Conservation (phyloP, 2,113 vertebrate species). For the Mystacornis crossleyi region DNA sequence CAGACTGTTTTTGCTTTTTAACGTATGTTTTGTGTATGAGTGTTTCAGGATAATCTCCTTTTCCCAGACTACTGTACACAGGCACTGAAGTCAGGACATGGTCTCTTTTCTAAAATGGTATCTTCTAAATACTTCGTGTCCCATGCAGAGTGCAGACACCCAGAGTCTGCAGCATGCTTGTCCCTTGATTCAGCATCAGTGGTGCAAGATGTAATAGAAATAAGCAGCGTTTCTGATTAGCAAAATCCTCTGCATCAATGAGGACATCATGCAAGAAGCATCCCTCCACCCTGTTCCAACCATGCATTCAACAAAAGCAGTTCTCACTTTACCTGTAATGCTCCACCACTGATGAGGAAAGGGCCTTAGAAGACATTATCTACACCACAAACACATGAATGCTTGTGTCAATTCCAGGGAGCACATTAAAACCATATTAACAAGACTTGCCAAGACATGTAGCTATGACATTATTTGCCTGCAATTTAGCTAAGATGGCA, state of each 20-base stretch:
- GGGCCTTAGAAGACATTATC: conserved; percentile 88
- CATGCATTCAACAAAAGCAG: conserved; percentile 76
- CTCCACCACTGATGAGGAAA: conserved; percentile 83
- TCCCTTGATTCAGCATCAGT: conserved; percentile 32
- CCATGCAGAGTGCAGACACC: conserved; percentile 61
- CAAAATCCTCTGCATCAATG: conserved; percentile 42
- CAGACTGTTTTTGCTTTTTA: not conserved
- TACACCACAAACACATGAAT: conserved; percentile 91
- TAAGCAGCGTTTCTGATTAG: conserved; percentile 66
- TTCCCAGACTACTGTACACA: not conserved
- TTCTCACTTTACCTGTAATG: conserved; percentile 83
- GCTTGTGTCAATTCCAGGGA: conserved; percentile 76
- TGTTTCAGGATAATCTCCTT: not conserved
- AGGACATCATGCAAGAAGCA: conserved; percentile 74
- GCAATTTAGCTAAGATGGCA: not conserved
- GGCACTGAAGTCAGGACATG: not conserved
- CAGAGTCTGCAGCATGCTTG: conserved; percentile 17
- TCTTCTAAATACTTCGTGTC: not conserved
- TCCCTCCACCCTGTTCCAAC: conserved; percentile 68
- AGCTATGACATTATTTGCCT: not conserved
- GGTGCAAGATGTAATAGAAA: conserved; percentile 51
- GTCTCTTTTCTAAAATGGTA: conserved; percentile 37
- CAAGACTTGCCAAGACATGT: conserved; percentile 17
- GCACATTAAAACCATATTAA: conserved; percentile 41
- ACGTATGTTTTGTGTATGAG: not conserved